Evolutionary conservation across 2,888 invertebrate species (phyloP).

Genomic region (Leptogaster cylindrica): DNA sequence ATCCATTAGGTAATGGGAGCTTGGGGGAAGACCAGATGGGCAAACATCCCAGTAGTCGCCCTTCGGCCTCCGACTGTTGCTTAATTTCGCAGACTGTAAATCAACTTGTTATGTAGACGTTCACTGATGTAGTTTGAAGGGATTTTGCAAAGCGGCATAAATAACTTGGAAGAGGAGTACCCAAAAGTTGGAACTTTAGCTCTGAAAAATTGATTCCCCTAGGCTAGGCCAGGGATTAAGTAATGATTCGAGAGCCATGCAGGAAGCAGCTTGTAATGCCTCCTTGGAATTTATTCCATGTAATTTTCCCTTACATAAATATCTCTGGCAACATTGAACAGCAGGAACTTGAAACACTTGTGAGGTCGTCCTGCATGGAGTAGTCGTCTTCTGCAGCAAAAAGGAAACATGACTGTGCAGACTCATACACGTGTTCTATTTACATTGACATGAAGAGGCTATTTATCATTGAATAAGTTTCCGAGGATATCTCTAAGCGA

Average conservation of each 20-base stretch:
- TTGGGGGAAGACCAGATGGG: background rate
- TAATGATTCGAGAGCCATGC: conserved; percentile 11
- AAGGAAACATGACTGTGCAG: conserved; percentile 1
- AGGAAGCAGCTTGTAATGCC: conserved; percentile 15
- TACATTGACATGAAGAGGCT: conserved; percentile 34
- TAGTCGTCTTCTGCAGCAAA: background rate
- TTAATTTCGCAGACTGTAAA: conserved; percentile 50
- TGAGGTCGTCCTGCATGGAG: conserved; percentile 1
- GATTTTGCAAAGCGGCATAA: conserved; percentile 38
- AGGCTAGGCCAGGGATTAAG: background rate
- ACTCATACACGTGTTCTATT: conserved; percentile 33
- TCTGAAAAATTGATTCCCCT: conserved; percentile 30
- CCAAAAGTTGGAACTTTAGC: conserved; percentile 27
- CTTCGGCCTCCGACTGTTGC: conserved; percentile 41
- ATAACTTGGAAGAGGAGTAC: conserved; percentile 16
- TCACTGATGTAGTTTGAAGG: conserved; percentile 32
- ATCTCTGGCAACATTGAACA: conserved; percentile 23
- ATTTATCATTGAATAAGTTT: conserved; percentile 40
- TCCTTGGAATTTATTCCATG: conserved; percentile 20
- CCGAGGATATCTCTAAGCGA: conserved; percentile 29
- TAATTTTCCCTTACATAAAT: conserved; percentile 33
- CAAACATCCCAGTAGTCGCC: conserved; percentile 5
- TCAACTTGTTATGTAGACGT: conserved; percentile 48
- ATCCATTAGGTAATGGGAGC: conserved; percentile 4
- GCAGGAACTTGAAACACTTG: conserved; percentile 15